phyloP scores from a whole-genome alignment of 2,797 vertebrate species.

The Sebastiscus tertius region DNA sequence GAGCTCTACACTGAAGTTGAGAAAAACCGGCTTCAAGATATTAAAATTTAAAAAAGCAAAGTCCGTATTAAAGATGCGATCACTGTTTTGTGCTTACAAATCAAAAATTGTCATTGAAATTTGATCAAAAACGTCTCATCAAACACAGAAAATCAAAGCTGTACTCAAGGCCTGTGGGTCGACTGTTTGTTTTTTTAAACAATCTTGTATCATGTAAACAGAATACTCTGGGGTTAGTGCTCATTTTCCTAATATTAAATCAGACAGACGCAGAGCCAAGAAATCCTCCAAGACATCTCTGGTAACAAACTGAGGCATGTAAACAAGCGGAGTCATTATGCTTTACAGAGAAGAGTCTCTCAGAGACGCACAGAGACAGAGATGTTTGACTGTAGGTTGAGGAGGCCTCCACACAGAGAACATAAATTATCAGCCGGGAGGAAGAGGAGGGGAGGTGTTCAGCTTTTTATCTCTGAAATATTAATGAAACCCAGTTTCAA shows the following conservation, averaged over 20 bases:
- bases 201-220: background rate
- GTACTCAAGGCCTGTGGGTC: background rate
- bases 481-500: constrained; percentile 44
- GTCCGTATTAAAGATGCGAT: background rate
- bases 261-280: background rate
- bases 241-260: background rate
- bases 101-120: background rate
- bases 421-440: constrained; percentile 26
- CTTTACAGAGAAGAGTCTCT: constrained; percentile 22
- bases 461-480: constrained; percentile 47
- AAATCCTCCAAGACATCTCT: background rate
- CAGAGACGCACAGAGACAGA: background rate
- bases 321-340: constrained; percentile 25
- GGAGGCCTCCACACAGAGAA: constrained; percentile 7
- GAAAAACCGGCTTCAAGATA: background rate
- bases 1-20: background rate
- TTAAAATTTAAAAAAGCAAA: background rate
- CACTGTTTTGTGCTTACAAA: background rate
- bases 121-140: background rate
- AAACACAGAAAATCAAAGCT: background rate
- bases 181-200: background rate
- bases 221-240: background rate
- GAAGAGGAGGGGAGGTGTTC: background rate
- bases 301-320: background rate
- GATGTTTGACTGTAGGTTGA: background rate